Conservation (phyloP, 2,797 vertebrate species). For the Eulemur albifrons region DNA sequence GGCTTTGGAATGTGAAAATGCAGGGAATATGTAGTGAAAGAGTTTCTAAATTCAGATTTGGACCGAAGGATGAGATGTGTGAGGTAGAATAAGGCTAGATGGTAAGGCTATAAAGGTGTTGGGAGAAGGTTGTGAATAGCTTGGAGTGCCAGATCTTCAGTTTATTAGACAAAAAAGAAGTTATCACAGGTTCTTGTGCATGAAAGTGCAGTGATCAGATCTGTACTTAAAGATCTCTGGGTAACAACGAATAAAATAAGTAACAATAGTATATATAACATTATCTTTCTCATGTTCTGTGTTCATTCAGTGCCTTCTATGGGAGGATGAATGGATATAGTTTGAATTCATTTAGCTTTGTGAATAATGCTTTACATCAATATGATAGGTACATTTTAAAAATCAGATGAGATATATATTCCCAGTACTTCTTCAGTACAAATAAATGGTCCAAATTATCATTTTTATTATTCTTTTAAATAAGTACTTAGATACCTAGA, state of each 20-base stretch:
- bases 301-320: not conserved
- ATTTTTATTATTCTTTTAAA: not conserved
- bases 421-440: not conserved
- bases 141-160: not conserved
- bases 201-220: not conserved
- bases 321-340: not conserved
- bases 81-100: not conserved
- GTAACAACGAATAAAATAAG: not conserved
- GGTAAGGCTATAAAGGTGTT: not conserved
- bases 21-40: not conserved
- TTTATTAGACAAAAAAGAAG: not conserved
- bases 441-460: not conserved
- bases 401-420: not conserved
- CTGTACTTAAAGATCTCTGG: not conserved
- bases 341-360: conserved; percentile 7
- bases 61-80: not conserved
- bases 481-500: not conserved
- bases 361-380: not conserved
- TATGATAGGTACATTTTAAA: not conserved
- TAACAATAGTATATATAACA: not conserved
- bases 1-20: not conserved
- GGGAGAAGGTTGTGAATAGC: not conserved
- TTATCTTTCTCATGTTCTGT: not conserved
- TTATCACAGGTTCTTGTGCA: not conserved
- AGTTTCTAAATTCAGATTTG: not conserved